Conservation (phyloP, 2,888 invertebrate species). For the Diarsia mendica region DNA sequence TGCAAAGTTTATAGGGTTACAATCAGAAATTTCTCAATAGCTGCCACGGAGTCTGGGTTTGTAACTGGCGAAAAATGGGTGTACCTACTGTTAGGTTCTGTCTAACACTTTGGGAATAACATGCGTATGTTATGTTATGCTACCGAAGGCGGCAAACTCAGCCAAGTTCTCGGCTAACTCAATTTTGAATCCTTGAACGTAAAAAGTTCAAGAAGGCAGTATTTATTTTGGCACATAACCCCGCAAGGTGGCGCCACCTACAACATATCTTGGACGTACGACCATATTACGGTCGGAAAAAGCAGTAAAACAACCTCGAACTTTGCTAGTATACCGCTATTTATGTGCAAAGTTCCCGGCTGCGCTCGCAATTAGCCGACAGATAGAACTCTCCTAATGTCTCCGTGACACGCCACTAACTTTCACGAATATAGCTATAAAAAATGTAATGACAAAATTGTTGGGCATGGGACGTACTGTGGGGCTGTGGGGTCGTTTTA, state of each 20-base stretch:
- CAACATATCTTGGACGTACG: constrained; percentile 39
- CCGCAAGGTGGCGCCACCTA: not conserved
- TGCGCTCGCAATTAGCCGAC: constrained; percentile 58
- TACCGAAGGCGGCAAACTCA: not conserved
- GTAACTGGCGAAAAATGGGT: not conserved
- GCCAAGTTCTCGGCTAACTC: not conserved
- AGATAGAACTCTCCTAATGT: constrained; percentile 62
- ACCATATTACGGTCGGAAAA: constrained; percentile 48
- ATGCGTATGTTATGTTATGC: not conserved
- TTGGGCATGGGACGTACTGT: constrained; percentile 1
- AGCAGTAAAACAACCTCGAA: constrained; percentile 51
- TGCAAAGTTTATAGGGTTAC: not conserved
- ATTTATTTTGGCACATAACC: constrained; percentile 37
- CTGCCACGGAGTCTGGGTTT: not conserved
- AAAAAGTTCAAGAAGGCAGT: constrained; percentile 15
- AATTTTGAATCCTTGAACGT: not conserved
- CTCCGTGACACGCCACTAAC: constrained; percentile 51
- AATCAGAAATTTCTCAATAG: not conserved
- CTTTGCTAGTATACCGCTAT: constrained; percentile 61
- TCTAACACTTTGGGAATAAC: not conserved
- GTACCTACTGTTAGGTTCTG: too few relatives aligned
- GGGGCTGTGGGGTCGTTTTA: constrained; percentile 3
- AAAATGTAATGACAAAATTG: constrained; percentile 41
- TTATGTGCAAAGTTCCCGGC: constrained; percentile 63
- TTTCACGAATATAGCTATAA: constrained; percentile 46